Percentiles rank a stretch among this genome's conserved stretches.
These are phyloP conservation scores for Mungos mungo DNA, from an alignment of 2,113 vertebrate genomes.

Conservation along the genomic window DNA sequence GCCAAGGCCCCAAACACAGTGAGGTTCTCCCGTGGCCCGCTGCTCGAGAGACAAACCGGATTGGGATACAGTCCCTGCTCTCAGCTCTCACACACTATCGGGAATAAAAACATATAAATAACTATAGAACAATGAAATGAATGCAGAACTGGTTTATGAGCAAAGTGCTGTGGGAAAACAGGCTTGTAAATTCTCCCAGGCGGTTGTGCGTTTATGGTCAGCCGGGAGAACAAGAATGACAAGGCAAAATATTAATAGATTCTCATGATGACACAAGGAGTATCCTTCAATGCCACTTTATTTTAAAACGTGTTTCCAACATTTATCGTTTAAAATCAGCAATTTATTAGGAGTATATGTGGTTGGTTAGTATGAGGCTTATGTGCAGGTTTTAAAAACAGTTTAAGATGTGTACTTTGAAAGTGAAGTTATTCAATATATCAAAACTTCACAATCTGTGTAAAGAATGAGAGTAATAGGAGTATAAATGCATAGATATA, in stretches of 20 bases:
- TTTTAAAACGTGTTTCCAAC: neutral
- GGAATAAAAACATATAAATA: conserved; percentile 4
- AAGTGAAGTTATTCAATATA: neutral
- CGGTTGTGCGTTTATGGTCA: neutral
- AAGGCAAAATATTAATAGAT: neutral
- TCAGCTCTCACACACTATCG: neutral
- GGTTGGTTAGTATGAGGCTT: neutral
- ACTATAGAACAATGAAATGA: conserved; percentile 43
- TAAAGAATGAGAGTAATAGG: neutral
- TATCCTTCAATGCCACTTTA: neutral
- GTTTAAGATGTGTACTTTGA: neutral
- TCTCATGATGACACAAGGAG: neutral
- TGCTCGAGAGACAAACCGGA: neutral
- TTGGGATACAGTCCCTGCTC: neutral
- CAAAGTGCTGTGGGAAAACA: conserved; percentile 19
- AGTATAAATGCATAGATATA: neutral
- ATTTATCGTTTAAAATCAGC: neutral
- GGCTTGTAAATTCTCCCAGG: conserved; percentile 53
- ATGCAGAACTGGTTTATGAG: conserved; percentile 47
- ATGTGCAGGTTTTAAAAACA: neutral
- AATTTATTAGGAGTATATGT: neutral
- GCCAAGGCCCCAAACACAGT: neutral
- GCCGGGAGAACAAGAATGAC: conserved; percentile 17
- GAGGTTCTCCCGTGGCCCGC: neutral
- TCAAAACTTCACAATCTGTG: neutral